Conservation (phyloP, 2,113 vertebrate genomes). For the Struthio camelus region DNA sequence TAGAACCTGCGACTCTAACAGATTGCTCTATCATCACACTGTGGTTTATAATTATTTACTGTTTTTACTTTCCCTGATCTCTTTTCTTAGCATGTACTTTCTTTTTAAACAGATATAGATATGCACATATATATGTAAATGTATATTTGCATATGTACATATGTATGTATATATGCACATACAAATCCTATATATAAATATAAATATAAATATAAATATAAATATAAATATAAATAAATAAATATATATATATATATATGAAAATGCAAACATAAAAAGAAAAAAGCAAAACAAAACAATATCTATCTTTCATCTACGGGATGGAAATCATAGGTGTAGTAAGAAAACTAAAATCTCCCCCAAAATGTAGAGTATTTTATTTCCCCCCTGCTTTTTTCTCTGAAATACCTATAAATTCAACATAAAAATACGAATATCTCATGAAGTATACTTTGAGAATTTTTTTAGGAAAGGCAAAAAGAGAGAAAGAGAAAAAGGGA, state of each 20-base stretch:
- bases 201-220: neutral
- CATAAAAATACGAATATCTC: neutral
- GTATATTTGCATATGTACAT: too few relatives aligned
- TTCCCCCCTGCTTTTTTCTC: rapidly evolving
- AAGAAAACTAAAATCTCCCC: neutral
- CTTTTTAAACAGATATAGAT: neutral
- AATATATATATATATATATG: too few relatives aligned
- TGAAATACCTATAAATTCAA: neutral
- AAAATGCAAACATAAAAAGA: too few relatives aligned
- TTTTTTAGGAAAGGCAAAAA: neutral
- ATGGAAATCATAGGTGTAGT: neutral
- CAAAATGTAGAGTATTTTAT: neutral
- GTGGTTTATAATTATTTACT: neutral
- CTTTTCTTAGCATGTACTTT: neutral
- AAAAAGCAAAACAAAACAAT: neutral
- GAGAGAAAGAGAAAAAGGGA: neutral
- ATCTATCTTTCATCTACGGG: neutral
- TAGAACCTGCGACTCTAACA: neutral
- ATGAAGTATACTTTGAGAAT: neutral
- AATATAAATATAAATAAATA: too few relatives aligned
- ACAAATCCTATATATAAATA: neutral
- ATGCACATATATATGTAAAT: neutral
- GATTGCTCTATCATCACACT: neutral
- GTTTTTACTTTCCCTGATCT: neutral
- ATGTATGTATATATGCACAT: neutral